These are phyloP conservation scores for Drosophila pandora DNA, from an alignment of 1,140 invertebrate genomes.

Conservation along the genomic window DNA sequence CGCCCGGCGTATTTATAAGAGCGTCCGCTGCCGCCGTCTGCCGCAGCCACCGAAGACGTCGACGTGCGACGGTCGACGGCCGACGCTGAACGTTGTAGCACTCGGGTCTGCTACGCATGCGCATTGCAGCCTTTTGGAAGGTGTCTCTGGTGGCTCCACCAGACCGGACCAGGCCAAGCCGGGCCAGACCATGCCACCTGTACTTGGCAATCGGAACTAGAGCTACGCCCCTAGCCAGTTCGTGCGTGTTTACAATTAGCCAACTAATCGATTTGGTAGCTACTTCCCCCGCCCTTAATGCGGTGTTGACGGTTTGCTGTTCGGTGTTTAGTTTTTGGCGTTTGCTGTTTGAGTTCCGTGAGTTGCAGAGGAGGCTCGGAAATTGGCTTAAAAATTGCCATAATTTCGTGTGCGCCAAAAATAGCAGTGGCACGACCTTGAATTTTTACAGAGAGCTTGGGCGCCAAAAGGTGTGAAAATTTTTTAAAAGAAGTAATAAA, in stretches of 20 bases:
- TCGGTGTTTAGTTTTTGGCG: too few species aligned
- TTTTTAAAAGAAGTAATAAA: neutral
- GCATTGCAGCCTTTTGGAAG: constrained; percentile 30
- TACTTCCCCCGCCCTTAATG: constrained; percentile 13
- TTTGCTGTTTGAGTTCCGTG: constrained; percentile 9
- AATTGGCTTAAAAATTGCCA: constrained; percentile 38
- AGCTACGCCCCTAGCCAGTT: constrained; percentile 16
- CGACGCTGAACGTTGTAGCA: constrained; percentile 3
- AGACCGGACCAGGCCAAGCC: neutral
- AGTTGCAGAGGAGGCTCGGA: constrained; percentile 32
- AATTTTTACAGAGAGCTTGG: constrained; percentile 5
- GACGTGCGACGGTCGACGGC: constrained; percentile 4
- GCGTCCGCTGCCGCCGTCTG: constrained; percentile 25
- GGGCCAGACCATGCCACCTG: constrained; percentile 19
- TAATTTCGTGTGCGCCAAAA: constrained; percentile 34
- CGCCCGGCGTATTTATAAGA: constrained; percentile 78
- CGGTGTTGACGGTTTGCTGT: constrained; percentile 5
- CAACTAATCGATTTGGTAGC: constrained; percentile 35
- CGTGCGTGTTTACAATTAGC: constrained; percentile 42
- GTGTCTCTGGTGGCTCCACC: neutral
- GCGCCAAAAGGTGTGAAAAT: neutral
- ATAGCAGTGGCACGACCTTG: constrained; percentile 35
- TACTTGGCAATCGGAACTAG: constrained; percentile 30
- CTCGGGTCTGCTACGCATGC: constrained; percentile 33
- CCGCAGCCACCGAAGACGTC: constrained; percentile 35